These are phyloP conservation scores for Drosophila cognata DNA, from an alignment of 2,888 invertebrate species.

Conservation along the genomic window DNA sequence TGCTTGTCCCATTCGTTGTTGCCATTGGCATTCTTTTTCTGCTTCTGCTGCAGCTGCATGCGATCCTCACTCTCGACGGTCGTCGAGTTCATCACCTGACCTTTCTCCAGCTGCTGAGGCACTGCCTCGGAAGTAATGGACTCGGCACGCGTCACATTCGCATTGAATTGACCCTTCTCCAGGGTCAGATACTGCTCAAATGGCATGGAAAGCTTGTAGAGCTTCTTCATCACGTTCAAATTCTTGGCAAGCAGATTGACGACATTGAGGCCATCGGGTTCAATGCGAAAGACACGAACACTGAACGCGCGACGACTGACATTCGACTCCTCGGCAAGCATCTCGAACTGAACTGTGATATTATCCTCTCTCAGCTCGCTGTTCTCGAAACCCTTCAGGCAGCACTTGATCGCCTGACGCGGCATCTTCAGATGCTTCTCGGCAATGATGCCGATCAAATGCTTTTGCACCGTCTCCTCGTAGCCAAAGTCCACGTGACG, in stretches of 20 bases:
- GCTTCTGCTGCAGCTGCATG: slow-evolving; percentile 56
- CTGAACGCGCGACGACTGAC: slow-evolving; percentile 82
- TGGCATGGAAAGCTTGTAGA: slow-evolving; percentile 85
- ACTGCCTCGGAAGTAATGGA: slow-evolving; percentile 46
- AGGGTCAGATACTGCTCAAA: slow-evolving; percentile 83
- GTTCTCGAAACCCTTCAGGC: slow-evolving; percentile 88
- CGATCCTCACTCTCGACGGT: slow-evolving; percentile 74
- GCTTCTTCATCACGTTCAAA: slow-evolving; percentile 87
- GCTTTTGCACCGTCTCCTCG: slow-evolving; percentile 90
- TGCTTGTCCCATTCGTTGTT: slow-evolving; percentile 82
- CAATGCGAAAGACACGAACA: slow-evolving; percentile 84
- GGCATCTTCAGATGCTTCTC: slow-evolving; percentile 88
- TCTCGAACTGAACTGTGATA: slow-evolving; percentile 87
- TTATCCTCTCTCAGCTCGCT: slow-evolving; percentile 78
- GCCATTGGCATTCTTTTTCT: slow-evolving; percentile 25
- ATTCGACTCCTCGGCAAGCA: slow-evolving; percentile 87
- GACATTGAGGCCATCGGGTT: slow-evolving; percentile 84
- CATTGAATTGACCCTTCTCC: slow-evolving; percentile 83
- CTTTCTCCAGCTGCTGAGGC: slow-evolving; percentile 42
- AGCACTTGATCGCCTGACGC: slow-evolving; percentile 92
- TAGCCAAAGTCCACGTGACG: slow-evolving; percentile 98
- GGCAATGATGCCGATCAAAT: slow-evolving; percentile 88
- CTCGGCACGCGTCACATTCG: slow-evolving; percentile 47
- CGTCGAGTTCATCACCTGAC: slow-evolving; percentile 72
- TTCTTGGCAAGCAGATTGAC: slow-evolving; percentile 84